phyloP scores from a whole-genome alignment of 2,888 invertebrate genomes.

The Spisula subtruncata region DNA sequence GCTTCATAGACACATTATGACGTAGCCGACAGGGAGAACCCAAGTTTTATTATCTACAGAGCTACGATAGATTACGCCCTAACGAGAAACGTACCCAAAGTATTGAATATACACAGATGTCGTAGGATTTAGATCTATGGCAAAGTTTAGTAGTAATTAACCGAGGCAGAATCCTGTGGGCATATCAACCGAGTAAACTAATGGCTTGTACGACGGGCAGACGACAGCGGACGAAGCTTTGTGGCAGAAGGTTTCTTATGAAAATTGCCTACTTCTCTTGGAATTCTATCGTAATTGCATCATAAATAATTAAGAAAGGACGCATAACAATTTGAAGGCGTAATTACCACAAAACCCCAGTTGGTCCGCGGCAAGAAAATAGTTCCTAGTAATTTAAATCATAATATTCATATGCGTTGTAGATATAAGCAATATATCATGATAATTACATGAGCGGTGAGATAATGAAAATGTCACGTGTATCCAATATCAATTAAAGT shows the following conservation, averaged over 20 bases:
- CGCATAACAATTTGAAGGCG: constrained; percentile 9
- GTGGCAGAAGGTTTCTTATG: background rate
- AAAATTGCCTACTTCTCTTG: background rate
- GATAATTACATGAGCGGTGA: background rate
- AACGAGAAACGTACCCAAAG: background rate
- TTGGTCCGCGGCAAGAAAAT: background rate
- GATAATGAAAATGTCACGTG: constrained; percentile 14
- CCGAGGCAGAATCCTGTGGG: background rate
- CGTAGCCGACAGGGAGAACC: too few species aligned
- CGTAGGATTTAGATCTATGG: background rate
- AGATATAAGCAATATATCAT: background rate
- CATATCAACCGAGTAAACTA: background rate
- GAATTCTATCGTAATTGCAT: background rate
- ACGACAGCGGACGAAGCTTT: background rate
- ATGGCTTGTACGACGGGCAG: background rate
- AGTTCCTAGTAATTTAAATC: constrained; percentile 9
- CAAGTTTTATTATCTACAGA: too few species aligned
- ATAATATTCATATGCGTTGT: constrained; percentile 3
- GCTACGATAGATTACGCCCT: too few species aligned
- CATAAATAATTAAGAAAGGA: constrained; percentile 15
- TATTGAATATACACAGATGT: background rate
- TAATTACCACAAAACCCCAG: background rate
- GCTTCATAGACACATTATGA: too few species aligned
- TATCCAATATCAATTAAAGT: constrained; percentile 9
- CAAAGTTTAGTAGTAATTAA: background rate